Evolutionary conservation across 2,888 invertebrate genomes (phyloP), one percentile per base, ranked within the genome.

Genomic region (Pterobdella sp.): DNA sequence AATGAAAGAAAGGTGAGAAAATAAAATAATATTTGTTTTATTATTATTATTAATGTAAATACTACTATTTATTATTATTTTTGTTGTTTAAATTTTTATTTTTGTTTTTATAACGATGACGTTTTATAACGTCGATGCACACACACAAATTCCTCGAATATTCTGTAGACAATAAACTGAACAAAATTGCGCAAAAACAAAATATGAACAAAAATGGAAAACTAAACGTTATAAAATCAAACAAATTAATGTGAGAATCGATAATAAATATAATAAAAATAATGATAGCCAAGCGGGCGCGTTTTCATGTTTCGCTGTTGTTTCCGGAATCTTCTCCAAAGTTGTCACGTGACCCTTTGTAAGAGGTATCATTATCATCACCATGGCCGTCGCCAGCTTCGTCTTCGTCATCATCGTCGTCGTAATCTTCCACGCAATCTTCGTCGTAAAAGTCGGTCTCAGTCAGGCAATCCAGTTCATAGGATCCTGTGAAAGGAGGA

Each of bases 401-500:
- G 31, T 78, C 78, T 72, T 77, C 76, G 74, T 79, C 77, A 72
- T 79, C 79, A 72, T 79, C 93, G 81, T 94, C 93, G 3, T 74
- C 74, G 64, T 74, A 70, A 56, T 73, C 73, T 29, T 73, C 65
- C 29, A 66, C 73, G 71, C 71, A 71, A 52, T 73, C 73, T 14
- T 73, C 73, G 36, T 73, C 73, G 32, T 66, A 73, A 63, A 72
- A 74, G 56, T 94, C 94, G 85, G 94, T 94, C 84, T 95, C 96
- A 79, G 91, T 85, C 87, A 89, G 81, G 78, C 91, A 91, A 60
- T 56, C 66, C 31, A 32, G n/a, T 78, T 93, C 92, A 89, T 93
- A 91, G 84, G 95, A 94, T 79, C 91, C 85, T 87, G 89, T 81
- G 77, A 91, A 91, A 80, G 91, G 90, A 79, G 89, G 88, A 18